phyloP scores from a whole-genome alignment of 2,113 vertebrate genomes.

The Serilophus lunatus region DNA sequence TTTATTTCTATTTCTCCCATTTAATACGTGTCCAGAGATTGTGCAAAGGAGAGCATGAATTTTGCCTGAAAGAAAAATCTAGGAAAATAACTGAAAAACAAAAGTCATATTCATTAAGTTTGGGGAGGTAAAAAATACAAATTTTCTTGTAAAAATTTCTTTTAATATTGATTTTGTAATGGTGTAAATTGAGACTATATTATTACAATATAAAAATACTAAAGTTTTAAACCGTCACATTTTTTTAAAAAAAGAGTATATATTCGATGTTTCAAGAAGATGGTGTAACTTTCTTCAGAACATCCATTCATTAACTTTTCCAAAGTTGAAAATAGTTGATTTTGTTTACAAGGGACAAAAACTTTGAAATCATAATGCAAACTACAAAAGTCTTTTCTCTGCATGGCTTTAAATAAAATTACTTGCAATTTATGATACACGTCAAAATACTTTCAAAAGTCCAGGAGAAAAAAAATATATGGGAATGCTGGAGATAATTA shows the following conservation, averaged over 20 bases:
- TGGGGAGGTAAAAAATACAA: fast-evolving
- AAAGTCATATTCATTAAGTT: not conserved
- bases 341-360: not conserved
- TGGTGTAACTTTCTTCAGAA: not conserved
- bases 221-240: not conserved
- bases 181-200: not conserved
- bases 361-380: not conserved
- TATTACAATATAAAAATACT: not conserved
- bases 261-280: not conserved
- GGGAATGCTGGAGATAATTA: not conserved
- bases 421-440: not conserved
- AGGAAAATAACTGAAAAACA: not conserved
- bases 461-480: not conserved
- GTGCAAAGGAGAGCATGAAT: not conserved
- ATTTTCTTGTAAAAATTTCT: not conserved
- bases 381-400: not conserved
- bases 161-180: not conserved
- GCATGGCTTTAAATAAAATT: not conserved
- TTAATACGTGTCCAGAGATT: not conserved
- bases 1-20: not conserved
- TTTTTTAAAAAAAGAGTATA: not conserved
- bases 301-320: not conserved
- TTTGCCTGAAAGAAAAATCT: not conserved
- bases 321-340: not conserved
- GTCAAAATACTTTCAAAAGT: not conserved